Conservation (phyloP, 2,113 vertebrate species). For the Lonchura striata region DNA sequence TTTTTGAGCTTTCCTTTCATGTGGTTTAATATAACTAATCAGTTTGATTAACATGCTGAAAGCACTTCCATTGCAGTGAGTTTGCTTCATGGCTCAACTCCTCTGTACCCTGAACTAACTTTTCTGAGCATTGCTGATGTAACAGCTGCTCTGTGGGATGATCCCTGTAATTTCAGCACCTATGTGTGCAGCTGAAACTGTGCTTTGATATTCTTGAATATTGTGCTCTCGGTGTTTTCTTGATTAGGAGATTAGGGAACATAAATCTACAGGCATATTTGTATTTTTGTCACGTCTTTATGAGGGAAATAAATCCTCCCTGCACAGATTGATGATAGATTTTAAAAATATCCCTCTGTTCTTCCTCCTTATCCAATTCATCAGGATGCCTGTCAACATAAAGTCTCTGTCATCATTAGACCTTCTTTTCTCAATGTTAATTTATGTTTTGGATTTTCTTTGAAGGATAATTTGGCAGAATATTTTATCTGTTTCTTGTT, state of each 20-base stretch:
- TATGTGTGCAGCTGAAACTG: not conserved
- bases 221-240: not conserved
- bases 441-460: not conserved
- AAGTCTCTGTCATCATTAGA: not conserved
- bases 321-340: not conserved
- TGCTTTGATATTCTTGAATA: not conserved
- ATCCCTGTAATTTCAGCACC: not conserved
- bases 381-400: not conserved
- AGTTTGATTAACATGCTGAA: not conserved
- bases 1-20: not conserved
- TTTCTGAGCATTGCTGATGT: not conserved
- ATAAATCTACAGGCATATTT: not conserved
- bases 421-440: not conserved
- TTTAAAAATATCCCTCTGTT: slow-evolving; percentile 1
- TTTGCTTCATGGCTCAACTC: not conserved
- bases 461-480: not conserved
- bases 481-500: not conserved
- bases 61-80: not conserved
- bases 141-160: not conserved
- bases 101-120: not conserved
- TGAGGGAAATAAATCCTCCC: not conserved
- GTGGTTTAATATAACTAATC: not conserved
- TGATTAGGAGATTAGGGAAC: not conserved
- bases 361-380: not conserved
- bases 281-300: not conserved